Conservation (phyloP, 2,113 vertebrate species). For the Penelope pileata region DNA sequence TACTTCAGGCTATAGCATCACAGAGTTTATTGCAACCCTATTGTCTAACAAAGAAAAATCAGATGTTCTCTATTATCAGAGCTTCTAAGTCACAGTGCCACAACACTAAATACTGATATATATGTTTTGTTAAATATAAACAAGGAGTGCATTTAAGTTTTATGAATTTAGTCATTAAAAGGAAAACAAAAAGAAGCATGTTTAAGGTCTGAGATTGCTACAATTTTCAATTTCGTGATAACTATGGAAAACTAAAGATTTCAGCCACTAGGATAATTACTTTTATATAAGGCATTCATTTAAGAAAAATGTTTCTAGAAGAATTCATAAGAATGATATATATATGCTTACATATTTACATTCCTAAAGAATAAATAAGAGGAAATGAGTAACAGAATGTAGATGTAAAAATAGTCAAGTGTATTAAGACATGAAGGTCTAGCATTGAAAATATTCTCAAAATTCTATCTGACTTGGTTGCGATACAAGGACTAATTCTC, state of each 20-base stretch:
- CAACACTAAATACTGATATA: neutral
- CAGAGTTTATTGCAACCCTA: neutral
- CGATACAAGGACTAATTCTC: neutral
- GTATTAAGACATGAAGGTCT: neutral
- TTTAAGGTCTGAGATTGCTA: neutral
- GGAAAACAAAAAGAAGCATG: neutral
- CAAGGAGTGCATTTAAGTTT: neutral
- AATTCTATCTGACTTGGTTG: neutral
- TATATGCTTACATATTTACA: rapidly evolving
- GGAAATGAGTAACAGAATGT: neutral
- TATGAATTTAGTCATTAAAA: neutral
- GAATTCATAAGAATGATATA: neutral
- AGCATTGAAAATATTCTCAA: neutral
- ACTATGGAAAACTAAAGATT: neutral
- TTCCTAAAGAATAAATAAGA: neutral
- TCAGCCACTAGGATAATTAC: neutral
- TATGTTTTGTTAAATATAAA: neutral
- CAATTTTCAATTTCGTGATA: neutral
- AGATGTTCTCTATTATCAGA: neutral
- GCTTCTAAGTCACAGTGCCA: neutral
- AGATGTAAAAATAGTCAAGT: neutral
- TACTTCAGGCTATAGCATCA: neutral
- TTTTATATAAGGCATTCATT: neutral
- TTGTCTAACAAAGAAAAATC: neutral
- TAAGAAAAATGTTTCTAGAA: neutral